Evolutionary conservation across 2,797 vertebrate genomes (phyloP).

Genomic region (Myoxocephalus aenaeus): DNA sequence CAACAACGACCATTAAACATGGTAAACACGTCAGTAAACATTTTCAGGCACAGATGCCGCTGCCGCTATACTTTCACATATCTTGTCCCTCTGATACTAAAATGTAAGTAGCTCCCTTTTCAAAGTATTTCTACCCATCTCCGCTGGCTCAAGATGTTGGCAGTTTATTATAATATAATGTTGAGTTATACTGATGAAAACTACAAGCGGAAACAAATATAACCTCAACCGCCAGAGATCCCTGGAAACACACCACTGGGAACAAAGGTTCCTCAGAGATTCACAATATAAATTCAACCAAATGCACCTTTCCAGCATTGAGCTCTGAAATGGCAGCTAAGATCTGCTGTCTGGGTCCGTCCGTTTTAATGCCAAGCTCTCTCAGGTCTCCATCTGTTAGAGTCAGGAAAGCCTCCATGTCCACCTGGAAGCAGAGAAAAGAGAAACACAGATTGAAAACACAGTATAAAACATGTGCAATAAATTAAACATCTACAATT

Average conservation of each 20-base stretch:
- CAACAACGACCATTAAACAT: slow-evolving; percentile 14
- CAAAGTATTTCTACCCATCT: neutral
- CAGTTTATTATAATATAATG: neutral
- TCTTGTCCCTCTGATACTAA: neutral
- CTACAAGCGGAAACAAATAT: neutral
- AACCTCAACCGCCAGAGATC: neutral
- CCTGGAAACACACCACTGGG: slow-evolving; percentile 5
- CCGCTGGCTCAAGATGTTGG: neutral
- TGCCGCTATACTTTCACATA: neutral
- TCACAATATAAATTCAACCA: neutral
- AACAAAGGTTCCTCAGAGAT: neutral
- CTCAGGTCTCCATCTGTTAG: slow-evolving; percentile 96
- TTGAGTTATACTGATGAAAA: slow-evolving; percentile 12
- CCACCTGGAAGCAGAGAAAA: slow-evolving; percentile 84
- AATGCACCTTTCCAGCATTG: slow-evolving; percentile 95
- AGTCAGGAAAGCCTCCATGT: slow-evolving; percentile 99
- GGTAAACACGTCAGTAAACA: neutral
- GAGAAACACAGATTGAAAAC: neutral
- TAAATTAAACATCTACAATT: neutral
- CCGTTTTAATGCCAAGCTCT: slow-evolving; percentile 97
- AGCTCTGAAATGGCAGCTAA: slow-evolving; percentile 97
- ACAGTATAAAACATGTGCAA: slow-evolving; percentile 2
- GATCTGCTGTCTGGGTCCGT: slow-evolving; percentile 96
- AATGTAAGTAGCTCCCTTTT: neutral
- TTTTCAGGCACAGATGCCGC: neutral